phyloP scores from a whole-genome alignment of 2,888 invertebrate species.

The Auanema freiburgensis region DNA sequence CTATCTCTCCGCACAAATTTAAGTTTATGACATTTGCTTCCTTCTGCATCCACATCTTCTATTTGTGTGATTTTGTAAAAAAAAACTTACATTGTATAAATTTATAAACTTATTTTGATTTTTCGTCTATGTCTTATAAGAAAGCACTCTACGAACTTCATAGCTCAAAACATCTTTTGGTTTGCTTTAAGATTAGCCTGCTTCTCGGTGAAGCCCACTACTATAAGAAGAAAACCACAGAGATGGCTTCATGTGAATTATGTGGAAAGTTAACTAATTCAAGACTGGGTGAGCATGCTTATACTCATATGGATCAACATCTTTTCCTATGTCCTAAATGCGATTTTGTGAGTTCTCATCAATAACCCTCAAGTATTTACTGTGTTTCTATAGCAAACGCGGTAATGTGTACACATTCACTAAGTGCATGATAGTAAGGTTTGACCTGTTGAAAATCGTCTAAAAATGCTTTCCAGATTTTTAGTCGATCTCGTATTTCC shows the following conservation, averaged over 20 bases:
- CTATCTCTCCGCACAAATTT: no score
- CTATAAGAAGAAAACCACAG: constrained; percentile 57
- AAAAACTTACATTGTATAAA: no score
- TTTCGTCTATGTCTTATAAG: no score
- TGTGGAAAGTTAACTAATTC: constrained; percentile 49
- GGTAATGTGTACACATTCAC: constrained; percentile 52
- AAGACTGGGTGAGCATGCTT: constrained; percentile 58
- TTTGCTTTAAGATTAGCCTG: constrained; percentile 32
- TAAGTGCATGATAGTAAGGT: constrained; percentile 47
- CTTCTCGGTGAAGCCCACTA: constrained; percentile 62
- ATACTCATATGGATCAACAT: constrained; percentile 50
- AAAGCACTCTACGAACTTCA: no score
- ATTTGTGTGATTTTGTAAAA: no score
- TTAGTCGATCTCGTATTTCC: constrained; percentile 62
- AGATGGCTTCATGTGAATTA: constrained; percentile 52
- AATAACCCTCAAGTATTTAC: not conserved
- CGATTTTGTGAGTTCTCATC: constrained; percentile 35
- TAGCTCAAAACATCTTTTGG: no score
- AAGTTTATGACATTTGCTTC: no score
- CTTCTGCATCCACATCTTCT: no score
- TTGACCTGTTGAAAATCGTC: constrained; percentile 56
- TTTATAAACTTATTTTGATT: no score
- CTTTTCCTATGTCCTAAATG: constrained; percentile 56
- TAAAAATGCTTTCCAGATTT: constrained; percentile 54
- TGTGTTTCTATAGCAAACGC: constrained; percentile 29